Conservation (phyloP, 1,140 invertebrate species). For the Muscidifurax raptorellus region DNA sequence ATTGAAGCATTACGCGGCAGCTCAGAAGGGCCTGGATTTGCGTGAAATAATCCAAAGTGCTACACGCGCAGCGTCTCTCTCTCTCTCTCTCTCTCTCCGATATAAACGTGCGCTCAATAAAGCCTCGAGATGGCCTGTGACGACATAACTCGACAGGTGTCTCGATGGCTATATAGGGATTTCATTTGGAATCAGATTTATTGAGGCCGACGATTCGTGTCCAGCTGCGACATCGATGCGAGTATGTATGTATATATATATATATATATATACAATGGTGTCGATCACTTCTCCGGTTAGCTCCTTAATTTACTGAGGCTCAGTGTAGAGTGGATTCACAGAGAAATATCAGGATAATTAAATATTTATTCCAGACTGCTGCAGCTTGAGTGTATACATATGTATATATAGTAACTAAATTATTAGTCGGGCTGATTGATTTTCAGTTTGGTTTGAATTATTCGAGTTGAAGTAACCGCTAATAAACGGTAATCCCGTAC, state of each 20-base stretch:
- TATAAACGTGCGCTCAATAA: too few relatives aligned
- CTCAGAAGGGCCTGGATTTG: background rate
- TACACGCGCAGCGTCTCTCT: background rate
- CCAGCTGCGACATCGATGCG: too few relatives aligned
- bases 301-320: background rate
- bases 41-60: background rate
- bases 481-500: background rate
- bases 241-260: too few relatives aligned
- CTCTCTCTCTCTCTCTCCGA: too few relatives aligned
- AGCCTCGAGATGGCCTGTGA: too few relatives aligned
- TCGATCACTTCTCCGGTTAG: background rate
- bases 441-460: background rate
- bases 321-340: too few relatives aligned
- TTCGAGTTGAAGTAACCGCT: background rate
- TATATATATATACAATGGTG: background rate
- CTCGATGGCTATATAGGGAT: background rate
- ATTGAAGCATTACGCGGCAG: background rate
- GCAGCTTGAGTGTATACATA: too few relatives aligned
- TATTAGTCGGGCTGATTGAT: conserved; percentile 1
- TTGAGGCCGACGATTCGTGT: background rate
- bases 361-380: too few relatives aligned
- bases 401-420: too few relatives aligned
- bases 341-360: too few relatives aligned
- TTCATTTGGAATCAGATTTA: background rate
- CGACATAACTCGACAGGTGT: background rate